phyloP scores from a whole-genome alignment of 2,797 vertebrate genomes.

The Tragelaphus eurycerus region DNA sequence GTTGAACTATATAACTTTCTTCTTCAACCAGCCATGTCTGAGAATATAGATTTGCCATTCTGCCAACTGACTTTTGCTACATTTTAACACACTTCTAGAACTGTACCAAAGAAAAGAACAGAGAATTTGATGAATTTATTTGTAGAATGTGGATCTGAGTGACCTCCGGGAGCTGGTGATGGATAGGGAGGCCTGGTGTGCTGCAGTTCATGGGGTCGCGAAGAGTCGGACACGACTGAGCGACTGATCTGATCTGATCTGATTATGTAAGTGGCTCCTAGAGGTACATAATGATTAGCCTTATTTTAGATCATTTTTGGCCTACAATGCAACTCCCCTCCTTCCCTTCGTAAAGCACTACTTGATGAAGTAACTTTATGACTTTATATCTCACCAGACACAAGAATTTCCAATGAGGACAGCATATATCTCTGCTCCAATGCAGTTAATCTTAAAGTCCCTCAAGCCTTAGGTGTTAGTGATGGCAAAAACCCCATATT shows the following conservation, averaged over 20 bases:
- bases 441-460: background rate
- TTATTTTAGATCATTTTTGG: conserved; percentile 56
- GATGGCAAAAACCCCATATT: background rate
- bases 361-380: conserved; percentile 40
- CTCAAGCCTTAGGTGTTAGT: conserved; percentile 3
- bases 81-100: background rate
- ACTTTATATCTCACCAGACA: background rate
- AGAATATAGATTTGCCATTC: background rate
- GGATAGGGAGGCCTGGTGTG: no score
- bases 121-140: background rate
- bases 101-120: background rate
- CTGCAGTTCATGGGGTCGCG: no score
- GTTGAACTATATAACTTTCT: background rate
- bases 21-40: background rate
- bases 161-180: no score
- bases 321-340: background rate
- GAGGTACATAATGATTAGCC: background rate
- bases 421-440: background rate
- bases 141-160: background rate
- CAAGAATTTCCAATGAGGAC: background rate
- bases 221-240: no score
- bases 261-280: background rate
- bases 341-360: background rate
- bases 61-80: background rate
- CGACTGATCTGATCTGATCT: no score